These are phyloP conservation scores for Nestor notabilis DNA, from an alignment of 2,113 vertebrate genomes.

Conservation along the genomic window DNA sequence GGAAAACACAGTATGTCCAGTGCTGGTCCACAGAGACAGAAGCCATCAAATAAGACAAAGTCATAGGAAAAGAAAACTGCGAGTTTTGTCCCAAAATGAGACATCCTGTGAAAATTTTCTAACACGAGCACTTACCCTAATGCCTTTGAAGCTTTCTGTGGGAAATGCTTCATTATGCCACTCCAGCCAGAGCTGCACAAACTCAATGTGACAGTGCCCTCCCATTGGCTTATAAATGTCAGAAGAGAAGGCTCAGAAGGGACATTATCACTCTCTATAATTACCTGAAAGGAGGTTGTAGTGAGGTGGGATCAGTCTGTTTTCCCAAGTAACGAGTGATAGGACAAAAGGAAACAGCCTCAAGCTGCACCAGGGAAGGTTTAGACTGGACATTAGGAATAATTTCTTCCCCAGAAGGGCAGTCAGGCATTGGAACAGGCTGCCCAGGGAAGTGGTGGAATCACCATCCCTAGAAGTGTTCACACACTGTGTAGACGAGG, in stretches of 20 bases:
- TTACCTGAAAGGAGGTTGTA: neutral
- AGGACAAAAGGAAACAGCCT: neutral
- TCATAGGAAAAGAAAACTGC: neutral
- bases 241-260: neutral
- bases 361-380: neutral
- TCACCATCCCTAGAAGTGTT: neutral
- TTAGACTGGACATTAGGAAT: neutral
- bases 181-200: neutral
- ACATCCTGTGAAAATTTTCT: neutral
- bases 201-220: accelerated
- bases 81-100: neutral
- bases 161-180: neutral
- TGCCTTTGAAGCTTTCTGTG: neutral
- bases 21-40: neutral
- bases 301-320: neutral
- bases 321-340: neutral
- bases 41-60: neutral
- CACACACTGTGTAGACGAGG: neutral
- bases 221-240: neutral
- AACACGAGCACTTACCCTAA: neutral
- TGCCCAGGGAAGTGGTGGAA: neutral
- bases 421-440: neutral
- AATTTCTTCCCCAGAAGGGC: neutral
- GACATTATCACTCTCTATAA: neutral
- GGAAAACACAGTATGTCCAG: neutral